These are phyloP conservation scores for Typhlichthys eigenmanni DNA, from an alignment of 2,797 vertebrate species.

Conservation along the genomic window DNA sequence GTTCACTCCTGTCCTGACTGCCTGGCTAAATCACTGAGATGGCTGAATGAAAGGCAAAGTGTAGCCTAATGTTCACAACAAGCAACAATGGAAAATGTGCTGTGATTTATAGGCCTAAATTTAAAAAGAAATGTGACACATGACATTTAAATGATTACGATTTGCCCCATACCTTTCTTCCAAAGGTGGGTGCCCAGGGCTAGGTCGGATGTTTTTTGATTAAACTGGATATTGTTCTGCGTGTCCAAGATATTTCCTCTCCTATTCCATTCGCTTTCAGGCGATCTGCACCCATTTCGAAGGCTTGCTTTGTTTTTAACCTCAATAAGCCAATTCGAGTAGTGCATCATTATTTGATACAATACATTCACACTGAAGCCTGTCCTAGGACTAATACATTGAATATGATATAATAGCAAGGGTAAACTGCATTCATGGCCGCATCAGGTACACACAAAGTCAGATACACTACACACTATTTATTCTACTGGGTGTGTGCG, in stretches of 20 bases:
- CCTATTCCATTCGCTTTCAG: slow-evolving; percentile 53
- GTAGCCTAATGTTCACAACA: not conserved
- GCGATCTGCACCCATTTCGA: slow-evolving; percentile 61
- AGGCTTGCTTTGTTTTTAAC: slow-evolving; percentile 72
- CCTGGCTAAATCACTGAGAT: not conserved
- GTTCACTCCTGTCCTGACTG: not conserved
- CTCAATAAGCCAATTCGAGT: slow-evolving; percentile 73
- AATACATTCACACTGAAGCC: slow-evolving; percentile 30
- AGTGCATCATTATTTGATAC: slow-evolving; percentile 65
- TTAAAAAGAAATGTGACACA: not conserved
- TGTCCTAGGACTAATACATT: slow-evolving; percentile 31
- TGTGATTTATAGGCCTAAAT: slow-evolving; percentile 33
- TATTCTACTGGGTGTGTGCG: not conserved
- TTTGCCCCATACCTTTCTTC: slow-evolving; percentile 61
- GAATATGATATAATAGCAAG: slow-evolving; percentile 19
- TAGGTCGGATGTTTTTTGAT: slow-evolving; percentile 46
- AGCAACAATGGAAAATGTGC: not conserved
- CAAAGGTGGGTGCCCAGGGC: slow-evolving; percentile 52
- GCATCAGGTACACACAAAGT: slow-evolving; percentile 20
- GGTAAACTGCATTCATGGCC: slow-evolving; percentile 26
- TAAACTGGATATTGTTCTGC: slow-evolving; percentile 37
- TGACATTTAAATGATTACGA: not conserved
- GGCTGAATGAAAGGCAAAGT: not conserved
- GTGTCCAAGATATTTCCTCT: slow-evolving; percentile 45
- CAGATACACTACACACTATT: slow-evolving; percentile 27